Conservation (phyloP, 2,888 invertebrate species). For the Eupeodes latifasciatus region DNA sequence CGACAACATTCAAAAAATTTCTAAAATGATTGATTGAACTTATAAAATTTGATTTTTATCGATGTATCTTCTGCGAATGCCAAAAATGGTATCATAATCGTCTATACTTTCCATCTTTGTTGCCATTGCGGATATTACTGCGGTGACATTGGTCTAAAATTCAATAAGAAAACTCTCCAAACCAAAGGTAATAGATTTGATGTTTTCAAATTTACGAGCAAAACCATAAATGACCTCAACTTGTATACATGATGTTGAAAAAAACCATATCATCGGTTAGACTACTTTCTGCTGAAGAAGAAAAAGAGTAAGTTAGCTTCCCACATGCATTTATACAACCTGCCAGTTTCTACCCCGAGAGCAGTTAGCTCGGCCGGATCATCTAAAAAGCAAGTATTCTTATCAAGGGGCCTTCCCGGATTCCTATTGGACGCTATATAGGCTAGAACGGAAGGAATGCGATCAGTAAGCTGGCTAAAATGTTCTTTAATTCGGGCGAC, state of each 20-base stretch:
- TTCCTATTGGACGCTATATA: too few species aligned
- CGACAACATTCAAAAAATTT: constrained; percentile 1
- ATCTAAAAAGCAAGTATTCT: too few species aligned
- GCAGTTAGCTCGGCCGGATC: not conserved
- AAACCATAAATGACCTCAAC: constrained; percentile 71
- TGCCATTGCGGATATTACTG: not conserved
- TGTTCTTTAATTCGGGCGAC: too few species aligned
- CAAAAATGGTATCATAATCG: constrained; percentile 59
- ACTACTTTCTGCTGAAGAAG: constrained; percentile 18
- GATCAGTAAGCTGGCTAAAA: too few species aligned
- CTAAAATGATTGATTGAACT: constrained; percentile 65
- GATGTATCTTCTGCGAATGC: constrained; percentile 33
- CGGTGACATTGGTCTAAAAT: constrained; percentile 17
- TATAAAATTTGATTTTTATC: constrained; percentile 71
- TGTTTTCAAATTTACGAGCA: constrained; percentile 67
- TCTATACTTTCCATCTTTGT: constrained; percentile 59
- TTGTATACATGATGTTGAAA: constrained; percentile 58
- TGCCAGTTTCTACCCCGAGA: constrained; percentile 42
- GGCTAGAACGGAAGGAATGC: too few species aligned
- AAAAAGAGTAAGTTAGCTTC: constrained; percentile 30
- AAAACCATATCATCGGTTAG: not conserved
- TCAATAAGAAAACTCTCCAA: constrained; percentile 30
- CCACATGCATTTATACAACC: constrained; percentile 48
- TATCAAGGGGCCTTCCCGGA: not conserved
- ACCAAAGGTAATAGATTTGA: constrained; percentile 8